Conservation (phyloP, 2,888 invertebrate species). For the Pemphredon lugubris region DNA sequence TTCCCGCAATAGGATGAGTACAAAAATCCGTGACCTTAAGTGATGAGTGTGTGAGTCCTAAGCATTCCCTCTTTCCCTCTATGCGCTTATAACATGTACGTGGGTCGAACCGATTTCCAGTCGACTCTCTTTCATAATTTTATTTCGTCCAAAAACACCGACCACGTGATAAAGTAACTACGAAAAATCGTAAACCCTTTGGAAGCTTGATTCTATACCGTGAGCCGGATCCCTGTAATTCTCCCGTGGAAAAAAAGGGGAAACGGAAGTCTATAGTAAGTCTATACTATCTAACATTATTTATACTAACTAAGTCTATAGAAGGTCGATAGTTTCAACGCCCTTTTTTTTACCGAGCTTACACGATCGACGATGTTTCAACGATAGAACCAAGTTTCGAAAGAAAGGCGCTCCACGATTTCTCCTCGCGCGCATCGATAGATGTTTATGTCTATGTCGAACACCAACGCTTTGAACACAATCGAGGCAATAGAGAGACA, state of each 20-base stretch:
- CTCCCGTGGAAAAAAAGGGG: too few relatives aligned
- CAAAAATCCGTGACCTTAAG: conserved; percentile 41
- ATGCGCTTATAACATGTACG: conserved; percentile 32
- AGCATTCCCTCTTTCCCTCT: conserved; percentile 20
- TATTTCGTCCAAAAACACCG: too few relatives aligned
- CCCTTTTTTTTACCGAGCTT: too few relatives aligned
- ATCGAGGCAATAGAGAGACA: conserved; percentile 67
- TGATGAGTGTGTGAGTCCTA: conserved; percentile 33
- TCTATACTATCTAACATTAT: too few relatives aligned
- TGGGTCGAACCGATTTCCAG: conserved; percentile 1
- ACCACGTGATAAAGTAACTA: too few relatives aligned
- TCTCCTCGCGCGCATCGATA: conserved; percentile 43
- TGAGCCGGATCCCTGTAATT: too few relatives aligned
- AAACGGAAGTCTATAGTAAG: too few relatives aligned
- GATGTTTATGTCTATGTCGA: conserved; percentile 61
- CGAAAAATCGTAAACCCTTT: conserved; percentile 28
- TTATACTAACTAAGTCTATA: too few relatives aligned
- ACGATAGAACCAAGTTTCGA: conserved; percentile 34
- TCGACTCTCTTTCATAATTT: too few relatives aligned
- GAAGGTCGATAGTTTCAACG: too few relatives aligned
- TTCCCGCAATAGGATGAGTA: conserved; percentile 31
- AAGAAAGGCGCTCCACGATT: conserved; percentile 22
- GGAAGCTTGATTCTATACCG: conserved; percentile 52
- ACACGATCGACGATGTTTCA: not conserved
- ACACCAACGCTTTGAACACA: conserved; percentile 77